Evolutionary conservation across 2,888 invertebrate genomes (phyloP), one percentile per base, ranked within the genome.

Genomic region (Caenorhabditis sp.): DNA sequence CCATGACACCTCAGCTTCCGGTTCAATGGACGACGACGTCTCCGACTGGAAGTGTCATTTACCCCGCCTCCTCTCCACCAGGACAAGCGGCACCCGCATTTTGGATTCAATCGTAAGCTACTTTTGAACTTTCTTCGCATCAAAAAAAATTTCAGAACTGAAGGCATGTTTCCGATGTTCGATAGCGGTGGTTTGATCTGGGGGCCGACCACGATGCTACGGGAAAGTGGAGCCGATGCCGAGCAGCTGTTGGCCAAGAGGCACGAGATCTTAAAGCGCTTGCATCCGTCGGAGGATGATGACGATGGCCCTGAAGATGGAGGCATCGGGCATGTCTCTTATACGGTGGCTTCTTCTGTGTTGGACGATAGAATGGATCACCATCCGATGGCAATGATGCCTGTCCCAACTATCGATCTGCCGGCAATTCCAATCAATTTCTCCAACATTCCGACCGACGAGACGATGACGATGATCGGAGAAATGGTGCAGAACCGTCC

Each of bases 281-380:
- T 80, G 13, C 77, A 78, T 7, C 55, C 68, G 2, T 52, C 79
- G 9, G 58, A 65, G 17, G 82, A 82, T 39, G 82, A 80, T 11
- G 79, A 80, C 13, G 79, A 80, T 22, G 81, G 80, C 17, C 73
- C 63, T 9, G 77, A 79, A 50, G 78, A 83, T 22, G 68, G 78
- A n/a, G 80, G 78, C 9, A 68, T 82, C 50, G 86, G 86, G 7
- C 87, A 88, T 58, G 87, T 88, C 22, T 83, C 85, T n/a, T 88
- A 84, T 55, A 87, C 86, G 6, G 87, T 87, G 1, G 86, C 86
- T 2, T 85, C 77, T 26, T 83, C 83, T 13, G 85, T 87, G n/a
- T 66, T 86, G 8, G 79, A 72, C 61, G 85, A 85, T 24, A 66
- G 68, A 52, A 59, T 73, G 65, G 73, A 75, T 24, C 70, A 68